Evolutionary conservation across 1,140 invertebrate genomes (phyloP).

Genomic region (Ceratina japonica): DNA sequence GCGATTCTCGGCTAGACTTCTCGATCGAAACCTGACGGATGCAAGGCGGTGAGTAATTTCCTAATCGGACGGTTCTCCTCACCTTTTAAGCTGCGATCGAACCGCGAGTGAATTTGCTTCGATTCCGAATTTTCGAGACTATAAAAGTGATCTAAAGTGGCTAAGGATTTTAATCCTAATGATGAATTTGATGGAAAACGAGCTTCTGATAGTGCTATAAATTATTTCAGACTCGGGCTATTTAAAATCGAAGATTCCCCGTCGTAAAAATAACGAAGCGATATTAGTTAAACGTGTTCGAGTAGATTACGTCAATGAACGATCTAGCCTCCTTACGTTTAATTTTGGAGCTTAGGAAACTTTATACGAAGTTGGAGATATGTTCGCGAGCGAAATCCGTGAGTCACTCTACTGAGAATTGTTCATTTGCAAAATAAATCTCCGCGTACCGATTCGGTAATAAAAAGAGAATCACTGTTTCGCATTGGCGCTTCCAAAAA

Average conservation of each 20-base stretch:
- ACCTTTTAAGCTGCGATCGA: neutral
- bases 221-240: neutral
- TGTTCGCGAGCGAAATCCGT: neutral
- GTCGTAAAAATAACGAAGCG: conserved; percentile 15
- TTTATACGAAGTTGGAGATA: conserved; percentile 16
- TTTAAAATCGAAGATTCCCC: neutral
- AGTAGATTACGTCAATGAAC: conserved; percentile 20
- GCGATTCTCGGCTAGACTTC: too few species aligned
- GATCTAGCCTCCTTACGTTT: conserved; percentile 12
- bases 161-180: neutral
- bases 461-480: too few species aligned
- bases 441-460: neutral
- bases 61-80: neutral
- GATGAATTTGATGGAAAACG: too few species aligned
- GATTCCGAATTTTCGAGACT: neutral
- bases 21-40: neutral
- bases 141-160: too few species aligned
- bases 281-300: too few species aligned
- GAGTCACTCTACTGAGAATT: conserved; percentile 17
- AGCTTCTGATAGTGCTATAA: too few species aligned
- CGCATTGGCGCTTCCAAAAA: too few species aligned
- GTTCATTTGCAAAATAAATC: neutral
- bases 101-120: neutral
- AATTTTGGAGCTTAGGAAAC: conserved; percentile 23
- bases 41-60: conserved; percentile 22